Conservation (phyloP, 2,797 vertebrate genomes). For the Thaleichthys pacificus region DNA sequence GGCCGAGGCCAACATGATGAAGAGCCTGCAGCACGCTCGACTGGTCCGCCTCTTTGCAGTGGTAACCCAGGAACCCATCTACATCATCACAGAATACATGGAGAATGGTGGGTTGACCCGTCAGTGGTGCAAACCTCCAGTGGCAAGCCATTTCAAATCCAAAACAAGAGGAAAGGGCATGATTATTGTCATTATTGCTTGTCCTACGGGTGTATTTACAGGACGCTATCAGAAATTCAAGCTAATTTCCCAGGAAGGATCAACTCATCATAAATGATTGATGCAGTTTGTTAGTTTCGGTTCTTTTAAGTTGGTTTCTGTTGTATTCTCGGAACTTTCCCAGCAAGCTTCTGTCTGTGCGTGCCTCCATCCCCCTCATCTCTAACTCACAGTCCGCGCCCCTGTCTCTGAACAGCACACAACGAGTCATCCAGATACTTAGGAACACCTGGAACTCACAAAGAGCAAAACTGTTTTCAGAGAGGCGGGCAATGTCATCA, state of each 20-base stretch:
- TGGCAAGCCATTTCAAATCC: not conserved
- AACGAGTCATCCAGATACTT: slow-evolving; percentile 4
- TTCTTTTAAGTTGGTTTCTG: slow-evolving; percentile 8
- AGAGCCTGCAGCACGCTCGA: slow-evolving; percentile 86
- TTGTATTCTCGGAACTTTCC: slow-evolving; percentile 24
- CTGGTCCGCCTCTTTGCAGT: slow-evolving; percentile 94
- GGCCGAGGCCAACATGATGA: slow-evolving; percentile 97
- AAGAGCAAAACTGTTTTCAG: slow-evolving; percentile 27
- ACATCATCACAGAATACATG: slow-evolving; percentile 97
- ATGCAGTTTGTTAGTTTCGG: not conserved
- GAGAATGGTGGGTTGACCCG: slow-evolving; percentile 87
- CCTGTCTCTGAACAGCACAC: slow-evolving; percentile 25
- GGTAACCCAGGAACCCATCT: slow-evolving; percentile 96
- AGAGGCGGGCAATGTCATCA: slow-evolving; percentile 18
- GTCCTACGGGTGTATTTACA: not conserved
- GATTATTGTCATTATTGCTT: not conserved
- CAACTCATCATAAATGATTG: not conserved
- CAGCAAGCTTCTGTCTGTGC: slow-evolving; percentile 28
- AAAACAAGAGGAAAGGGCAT: not conserved
- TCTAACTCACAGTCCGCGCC: not conserved
- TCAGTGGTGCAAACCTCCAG: not conserved
- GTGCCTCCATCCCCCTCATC: slow-evolving; percentile 44
- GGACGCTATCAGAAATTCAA: not conserved
- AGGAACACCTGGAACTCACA: slow-evolving; percentile 21
- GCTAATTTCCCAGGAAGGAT: not conserved